Conservation (phyloP, 2,797 vertebrate genomes). For the Syndactyla subalaris region DNA sequence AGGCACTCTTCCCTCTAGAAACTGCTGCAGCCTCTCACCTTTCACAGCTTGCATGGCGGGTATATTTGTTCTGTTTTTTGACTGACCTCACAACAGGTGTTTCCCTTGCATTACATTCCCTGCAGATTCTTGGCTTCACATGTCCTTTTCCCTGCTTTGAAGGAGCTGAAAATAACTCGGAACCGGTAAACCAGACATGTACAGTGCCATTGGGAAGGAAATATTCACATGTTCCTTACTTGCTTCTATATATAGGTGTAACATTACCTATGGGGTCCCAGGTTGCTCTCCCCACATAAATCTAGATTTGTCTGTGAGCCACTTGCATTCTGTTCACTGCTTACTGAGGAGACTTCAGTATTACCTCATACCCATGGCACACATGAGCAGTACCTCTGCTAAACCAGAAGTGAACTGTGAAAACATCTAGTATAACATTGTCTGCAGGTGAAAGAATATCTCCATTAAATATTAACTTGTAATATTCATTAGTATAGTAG, state of each 20-base stretch:
- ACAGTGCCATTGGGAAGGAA: not conserved
- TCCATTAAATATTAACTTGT: slow-evolving; percentile 41
- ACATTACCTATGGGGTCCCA: not conserved
- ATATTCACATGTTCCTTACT: not conserved
- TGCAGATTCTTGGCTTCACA: slow-evolving; percentile 15
- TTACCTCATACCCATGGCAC: not conserved
- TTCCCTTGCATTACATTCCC: slow-evolving; percentile 43
- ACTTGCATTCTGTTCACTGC: not conserved
- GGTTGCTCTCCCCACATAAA: not conserved
- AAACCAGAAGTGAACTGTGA: not conserved
- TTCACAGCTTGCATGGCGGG: not conserved
- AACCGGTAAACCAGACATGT: not conserved
- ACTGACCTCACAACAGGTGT: slow-evolving; percentile 55
- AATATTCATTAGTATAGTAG: slow-evolving; percentile 11
- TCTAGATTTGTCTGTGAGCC: not conserved
- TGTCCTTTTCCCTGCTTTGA: not conserved
- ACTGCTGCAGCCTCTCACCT: not conserved
- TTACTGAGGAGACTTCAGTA: not conserved
- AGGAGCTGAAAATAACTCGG: slow-evolving; percentile 30
- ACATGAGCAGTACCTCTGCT: not conserved
- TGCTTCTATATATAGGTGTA: not conserved
- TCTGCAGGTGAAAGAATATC: slow-evolving; percentile 1
- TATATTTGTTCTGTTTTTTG: not conserved
- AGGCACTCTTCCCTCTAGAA: not conserved
- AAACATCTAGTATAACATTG: not conserved